A percentile compares a stretch with the other conserved stretches of the same genome.
Evolutionary conservation across 2,888 invertebrate species (phyloP).

Genomic region (Noctuana brunneofusca): DNA sequence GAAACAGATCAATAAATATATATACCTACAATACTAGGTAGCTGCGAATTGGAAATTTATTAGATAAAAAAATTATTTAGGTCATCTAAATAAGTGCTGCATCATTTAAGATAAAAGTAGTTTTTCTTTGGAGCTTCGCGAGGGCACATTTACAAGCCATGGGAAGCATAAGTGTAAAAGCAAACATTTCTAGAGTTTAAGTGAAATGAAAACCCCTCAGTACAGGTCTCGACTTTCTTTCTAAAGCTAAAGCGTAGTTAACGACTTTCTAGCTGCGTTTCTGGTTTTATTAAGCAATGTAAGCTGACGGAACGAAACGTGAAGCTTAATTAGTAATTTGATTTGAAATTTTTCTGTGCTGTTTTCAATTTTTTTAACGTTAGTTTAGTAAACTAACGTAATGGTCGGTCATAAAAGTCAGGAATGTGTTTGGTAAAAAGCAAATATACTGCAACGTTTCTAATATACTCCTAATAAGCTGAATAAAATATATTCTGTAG

Average conservation of each 20-base stretch:
- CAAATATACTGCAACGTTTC: no score
- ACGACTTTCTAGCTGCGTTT: conserved; percentile 63
- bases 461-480: no score
- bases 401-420: no score
- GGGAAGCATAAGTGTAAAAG: conserved; percentile 48
- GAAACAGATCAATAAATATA: conserved; percentile 58
- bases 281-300: conserved; percentile 68
- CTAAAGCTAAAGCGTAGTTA: conserved; percentile 64
- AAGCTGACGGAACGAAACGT: conserved; percentile 60
- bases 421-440: no score
- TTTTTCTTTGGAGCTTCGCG: background rate
- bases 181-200: conserved; percentile 58
- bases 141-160: conserved; percentile 1
- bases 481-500: no score
- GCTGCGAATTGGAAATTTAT: background rate
- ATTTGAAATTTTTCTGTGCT: conserved; percentile 59
- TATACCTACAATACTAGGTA: background rate
- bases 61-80: background rate
- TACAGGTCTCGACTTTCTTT: conserved; percentile 67
- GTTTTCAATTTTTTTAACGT: conserved; percentile 48
- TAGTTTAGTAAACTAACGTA: conserved; percentile 1
- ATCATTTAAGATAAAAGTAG: background rate
- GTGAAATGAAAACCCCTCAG: conserved; percentile 65
- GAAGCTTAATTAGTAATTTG: conserved; percentile 71
- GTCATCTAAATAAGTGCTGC: background rate